Conservation (phyloP, 1,140 invertebrate genomes). For the Papilio machaon region DNA sequence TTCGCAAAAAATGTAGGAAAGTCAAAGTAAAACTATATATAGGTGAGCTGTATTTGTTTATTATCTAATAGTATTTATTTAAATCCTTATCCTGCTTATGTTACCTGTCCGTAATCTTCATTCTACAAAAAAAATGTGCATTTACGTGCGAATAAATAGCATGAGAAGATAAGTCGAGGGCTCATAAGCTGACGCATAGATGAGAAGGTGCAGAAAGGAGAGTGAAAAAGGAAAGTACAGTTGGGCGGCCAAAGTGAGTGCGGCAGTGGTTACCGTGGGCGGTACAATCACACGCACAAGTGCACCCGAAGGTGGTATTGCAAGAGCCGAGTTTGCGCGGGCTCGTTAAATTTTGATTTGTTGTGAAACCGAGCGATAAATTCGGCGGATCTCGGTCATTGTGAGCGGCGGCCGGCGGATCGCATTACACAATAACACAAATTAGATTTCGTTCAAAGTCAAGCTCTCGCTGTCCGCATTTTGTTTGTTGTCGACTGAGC, state of each 20-base stretch:
- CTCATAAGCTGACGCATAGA: conserved; percentile 39
- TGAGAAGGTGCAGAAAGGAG: conserved; percentile 38
- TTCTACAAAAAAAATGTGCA: conserved; percentile 62
- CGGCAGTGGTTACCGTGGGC: conserved; percentile 53
- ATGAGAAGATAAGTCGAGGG: conserved; percentile 55
- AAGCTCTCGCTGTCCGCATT: conserved; percentile 72
- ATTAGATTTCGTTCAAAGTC: conserved; percentile 81
- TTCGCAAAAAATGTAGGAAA: conserved; percentile 61
- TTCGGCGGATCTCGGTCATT: conserved; percentile 57
- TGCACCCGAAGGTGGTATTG: conserved; percentile 58
- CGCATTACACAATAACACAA: conserved; percentile 80
- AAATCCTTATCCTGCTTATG: conserved; percentile 73
- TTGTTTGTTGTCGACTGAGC: conserved; percentile 73
- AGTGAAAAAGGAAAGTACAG: conserved; percentile 35
- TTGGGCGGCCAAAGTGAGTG: conserved; percentile 41
- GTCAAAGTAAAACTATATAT: conserved; percentile 51
- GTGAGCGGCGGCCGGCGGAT: conserved; percentile 54
- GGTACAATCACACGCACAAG: conserved; percentile 72
- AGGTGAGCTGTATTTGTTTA: conserved; percentile 69
- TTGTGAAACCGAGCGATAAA: conserved; percentile 80
- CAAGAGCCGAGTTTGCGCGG: conserved; percentile 64
- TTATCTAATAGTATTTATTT: conserved; percentile 77
- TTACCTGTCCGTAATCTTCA: conserved; percentile 69
- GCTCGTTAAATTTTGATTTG: conserved; percentile 79
- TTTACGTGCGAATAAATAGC: conserved; percentile 68